phyloP scores from a whole-genome alignment of 2,113 vertebrate species.

The Sinocyclocheilus anophthalmus region DNA sequence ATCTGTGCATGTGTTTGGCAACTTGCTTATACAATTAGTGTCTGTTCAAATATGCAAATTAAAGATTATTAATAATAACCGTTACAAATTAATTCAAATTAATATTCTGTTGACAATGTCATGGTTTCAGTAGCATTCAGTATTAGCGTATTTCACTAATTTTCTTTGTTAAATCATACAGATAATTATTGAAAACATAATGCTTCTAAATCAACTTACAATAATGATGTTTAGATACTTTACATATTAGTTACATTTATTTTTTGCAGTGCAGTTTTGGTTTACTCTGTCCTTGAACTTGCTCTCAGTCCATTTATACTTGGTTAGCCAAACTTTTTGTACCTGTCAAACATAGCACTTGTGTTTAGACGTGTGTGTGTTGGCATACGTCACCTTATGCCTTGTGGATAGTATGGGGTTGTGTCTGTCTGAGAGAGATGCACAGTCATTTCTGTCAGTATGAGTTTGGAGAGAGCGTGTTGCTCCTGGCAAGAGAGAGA shows the following conservation, averaged over 20 bases:
- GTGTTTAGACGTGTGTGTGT: background rate
- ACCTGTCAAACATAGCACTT: slow-evolving; percentile 38
- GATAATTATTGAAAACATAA: background rate
- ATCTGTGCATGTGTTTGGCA: too few species aligned
- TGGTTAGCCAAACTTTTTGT: slow-evolving; percentile 55
- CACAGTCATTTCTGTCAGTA: slow-evolving; percentile 10
- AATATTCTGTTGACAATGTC: too few species aligned
- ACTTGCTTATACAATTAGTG: too few species aligned
- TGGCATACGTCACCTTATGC: background rate
- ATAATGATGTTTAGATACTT: background rate
- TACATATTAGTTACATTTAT: background rate
- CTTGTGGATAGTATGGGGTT: background rate
- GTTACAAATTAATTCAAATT: too few species aligned
- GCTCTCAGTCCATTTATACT: slow-evolving; percentile 51
- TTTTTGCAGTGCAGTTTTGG: background rate
- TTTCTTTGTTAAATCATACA: background rate
- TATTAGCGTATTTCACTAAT: background rate
- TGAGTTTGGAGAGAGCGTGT: slow-evolving; percentile 33
- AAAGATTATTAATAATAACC: background rate
- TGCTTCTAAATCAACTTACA: background rate
- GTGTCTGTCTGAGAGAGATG: slow-evolving; percentile 29
- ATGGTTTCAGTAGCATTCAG: too few species aligned
- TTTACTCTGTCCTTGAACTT: slow-evolving; percentile 49
- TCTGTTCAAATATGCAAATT: too few species aligned
- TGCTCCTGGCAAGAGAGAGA: slow-evolving; percentile 16